Evolutionary conservation across 2,797 vertebrate genomes (phyloP), one percentile per base, ranked within the genome.

Genomic region (Emydoidea blandingii): DNA sequence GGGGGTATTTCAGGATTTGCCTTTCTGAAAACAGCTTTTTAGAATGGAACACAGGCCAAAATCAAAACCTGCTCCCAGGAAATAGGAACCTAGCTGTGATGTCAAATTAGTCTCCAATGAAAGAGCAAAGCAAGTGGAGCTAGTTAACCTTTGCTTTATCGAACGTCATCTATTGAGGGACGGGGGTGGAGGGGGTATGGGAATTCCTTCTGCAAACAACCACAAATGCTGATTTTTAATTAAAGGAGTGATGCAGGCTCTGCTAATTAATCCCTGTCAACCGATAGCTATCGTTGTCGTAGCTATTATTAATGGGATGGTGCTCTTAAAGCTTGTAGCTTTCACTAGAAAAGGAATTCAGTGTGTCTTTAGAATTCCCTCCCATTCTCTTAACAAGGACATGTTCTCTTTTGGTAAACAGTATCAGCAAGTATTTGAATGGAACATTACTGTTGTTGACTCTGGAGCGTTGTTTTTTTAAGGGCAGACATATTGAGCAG

Each of bases 211-310:
- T 78, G 74, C 27, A 27, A 15, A 44, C 44, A 9, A 31, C 44
- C 44, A 49, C 44, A 49, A 27, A 23, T 49, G 25, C 74, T 78
- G 14, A 18, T 8, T 21, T 78, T 47, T 78, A 78, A 76, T 76
- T 25, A 47, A 47, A 78, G 44, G 44, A 47, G 44, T 9, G 44
- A 14, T 9, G 44, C 41, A 76, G 27, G 14, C 41, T 29, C 7
- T 78, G 6, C 41, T 31, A 78, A 29, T 29, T 3, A 0, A 0
- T 0, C 68, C 65, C n/a, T 72, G 37, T 72, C 37, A 72, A 10
- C 8, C 8, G 81, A 10, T 12, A 7, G 74, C 0, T 1, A 27
- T 62, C 31, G 25, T 47, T 1, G 0, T 3, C 34, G 12, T 16
- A 3, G 53, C 47, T 72, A 12, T 41, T 41, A 23, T 72, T 72